phyloP scores from a whole-genome alignment of 2,888 invertebrate species.

The Gymnocheta viridis region DNA sequence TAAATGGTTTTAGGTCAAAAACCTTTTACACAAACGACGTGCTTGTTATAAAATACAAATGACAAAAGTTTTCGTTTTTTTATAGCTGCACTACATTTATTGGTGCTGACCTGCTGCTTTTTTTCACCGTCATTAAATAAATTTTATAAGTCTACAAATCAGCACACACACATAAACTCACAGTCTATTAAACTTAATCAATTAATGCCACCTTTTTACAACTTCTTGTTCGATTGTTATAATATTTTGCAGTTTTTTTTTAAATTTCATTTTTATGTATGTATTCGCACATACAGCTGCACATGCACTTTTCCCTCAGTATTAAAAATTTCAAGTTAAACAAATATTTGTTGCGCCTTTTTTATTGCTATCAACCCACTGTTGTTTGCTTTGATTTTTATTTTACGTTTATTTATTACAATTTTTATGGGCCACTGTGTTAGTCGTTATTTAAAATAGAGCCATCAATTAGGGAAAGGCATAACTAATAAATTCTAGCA shows the following conservation, averaged over 20 bases:
- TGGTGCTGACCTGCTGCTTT: not conserved
- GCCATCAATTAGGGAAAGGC: not conserved
- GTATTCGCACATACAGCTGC: not conserved
- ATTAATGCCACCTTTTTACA: constrained; percentile 35
- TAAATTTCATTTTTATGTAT: not conserved
- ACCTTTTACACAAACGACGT: not conserved
- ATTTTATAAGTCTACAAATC: constrained; percentile 20
- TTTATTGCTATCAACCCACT: constrained; percentile 1
- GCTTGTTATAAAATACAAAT: not conserved
- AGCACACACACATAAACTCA: not conserved
- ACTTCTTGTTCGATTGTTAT: not conserved
- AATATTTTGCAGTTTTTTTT: too few relatives aligned
- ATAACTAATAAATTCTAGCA: not conserved
- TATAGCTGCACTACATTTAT: not conserved
- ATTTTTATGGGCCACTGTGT: constrained; percentile 41
- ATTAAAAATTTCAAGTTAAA: not conserved
- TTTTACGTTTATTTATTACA: not conserved
- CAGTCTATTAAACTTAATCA: not conserved
- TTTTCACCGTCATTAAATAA: constrained; percentile 16
- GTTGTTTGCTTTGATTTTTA: not conserved
- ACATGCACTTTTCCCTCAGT: not conserved
- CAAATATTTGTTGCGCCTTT: not conserved
- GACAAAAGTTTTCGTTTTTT: not conserved
- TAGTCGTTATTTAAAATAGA: constrained; percentile 8
- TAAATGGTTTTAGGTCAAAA: constrained; percentile 28